Evolutionary conservation across 2,797 vertebrate species (phyloP).

Genomic region (Epinephelus awoara): DNA sequence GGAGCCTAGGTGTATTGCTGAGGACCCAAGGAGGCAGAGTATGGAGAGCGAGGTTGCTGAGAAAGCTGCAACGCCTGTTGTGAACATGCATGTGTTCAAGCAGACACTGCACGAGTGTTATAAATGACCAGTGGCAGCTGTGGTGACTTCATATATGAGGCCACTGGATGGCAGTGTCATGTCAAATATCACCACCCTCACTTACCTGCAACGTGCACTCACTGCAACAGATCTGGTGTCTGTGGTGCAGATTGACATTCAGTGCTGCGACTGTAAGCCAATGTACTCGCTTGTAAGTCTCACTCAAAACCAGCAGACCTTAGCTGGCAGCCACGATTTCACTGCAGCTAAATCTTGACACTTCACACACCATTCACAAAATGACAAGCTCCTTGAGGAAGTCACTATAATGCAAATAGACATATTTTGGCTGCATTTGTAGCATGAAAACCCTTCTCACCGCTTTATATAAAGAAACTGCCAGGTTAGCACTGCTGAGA

Average conservation of each 20-base stretch:
- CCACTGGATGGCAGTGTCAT: conserved; percentile 69
- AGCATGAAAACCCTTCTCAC: not conserved
- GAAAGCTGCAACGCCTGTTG: no score
- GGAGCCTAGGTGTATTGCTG: no score
- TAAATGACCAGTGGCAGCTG: not conserved
- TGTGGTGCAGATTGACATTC: conserved; percentile 16
- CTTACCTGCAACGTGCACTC: not conserved
- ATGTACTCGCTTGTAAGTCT: conserved; percentile 3
- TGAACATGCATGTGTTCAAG: no score
- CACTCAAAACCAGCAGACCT: conserved; percentile 14
- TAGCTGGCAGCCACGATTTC: not conserved
- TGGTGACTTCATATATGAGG: not conserved
- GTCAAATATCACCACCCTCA: not conserved
- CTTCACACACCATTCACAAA: not conserved
- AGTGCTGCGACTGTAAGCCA: not conserved
- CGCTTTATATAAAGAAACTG: not conserved
- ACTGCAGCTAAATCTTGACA: conserved; percentile 11
- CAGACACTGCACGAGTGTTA: no score
- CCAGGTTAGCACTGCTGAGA: conserved; percentile 11
- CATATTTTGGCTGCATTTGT: not conserved
- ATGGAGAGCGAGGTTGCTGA: no score
- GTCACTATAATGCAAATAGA: conserved; percentile 7
- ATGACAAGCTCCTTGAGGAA: conserved; percentile 12
- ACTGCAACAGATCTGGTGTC: conserved; percentile 1
- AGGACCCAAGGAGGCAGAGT: no score